Evolutionary conservation across 2,888 invertebrate species (phyloP).

Genomic region (Sesamia inferens): DNA sequence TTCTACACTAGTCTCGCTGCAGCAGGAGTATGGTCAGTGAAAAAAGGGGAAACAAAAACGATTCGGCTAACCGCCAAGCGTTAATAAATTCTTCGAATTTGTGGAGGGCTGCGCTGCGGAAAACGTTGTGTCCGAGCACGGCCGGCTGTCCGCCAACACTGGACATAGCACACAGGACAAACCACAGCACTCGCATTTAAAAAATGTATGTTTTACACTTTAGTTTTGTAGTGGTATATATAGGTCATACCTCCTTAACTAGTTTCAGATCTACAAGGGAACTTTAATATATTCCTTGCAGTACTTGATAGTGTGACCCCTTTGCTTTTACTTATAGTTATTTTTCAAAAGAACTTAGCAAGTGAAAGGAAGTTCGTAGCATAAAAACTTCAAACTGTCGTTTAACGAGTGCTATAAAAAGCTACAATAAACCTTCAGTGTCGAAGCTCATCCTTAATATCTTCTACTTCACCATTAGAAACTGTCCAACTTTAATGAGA

Average conservation of each 20-base stretch:
- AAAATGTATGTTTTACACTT: conserved; percentile 45
- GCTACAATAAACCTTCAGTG: conserved; percentile 42
- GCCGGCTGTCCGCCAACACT: conserved; percentile 67
- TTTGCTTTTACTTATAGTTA: too few species aligned
- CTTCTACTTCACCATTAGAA: conserved; percentile 71
- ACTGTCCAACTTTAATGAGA: conserved; percentile 81
- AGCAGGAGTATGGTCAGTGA: conserved; percentile 77
- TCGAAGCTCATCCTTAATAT: conserved; percentile 60
- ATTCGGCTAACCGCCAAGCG: conserved; percentile 86
- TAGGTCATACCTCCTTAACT: conserved; percentile 13
- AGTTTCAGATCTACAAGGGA: background rate
- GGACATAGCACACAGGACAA: conserved; percentile 53
- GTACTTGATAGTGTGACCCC: too few species aligned
- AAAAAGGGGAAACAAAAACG: conserved; percentile 81
- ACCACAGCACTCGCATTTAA: conserved; percentile 52
- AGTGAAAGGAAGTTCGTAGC: background rate
- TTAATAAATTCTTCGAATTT: conserved; percentile 88
- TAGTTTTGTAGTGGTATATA: conserved; percentile 25
- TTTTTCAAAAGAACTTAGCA: background rate
- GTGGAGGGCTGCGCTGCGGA: conserved; percentile 75
- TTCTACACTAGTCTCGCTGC: conserved; percentile 73
- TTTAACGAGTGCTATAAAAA: conserved; percentile 42
- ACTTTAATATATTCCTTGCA: too few species aligned
- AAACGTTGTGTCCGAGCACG: conserved; percentile 70
- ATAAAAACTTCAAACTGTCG: background rate